A percentile compares a stretch with the other conserved stretches of the same genome.
These are phyloP conservation scores for Sparidentex hasta DNA, from an alignment of 2,797 vertebrate species.

Conservation along the genomic window DNA sequence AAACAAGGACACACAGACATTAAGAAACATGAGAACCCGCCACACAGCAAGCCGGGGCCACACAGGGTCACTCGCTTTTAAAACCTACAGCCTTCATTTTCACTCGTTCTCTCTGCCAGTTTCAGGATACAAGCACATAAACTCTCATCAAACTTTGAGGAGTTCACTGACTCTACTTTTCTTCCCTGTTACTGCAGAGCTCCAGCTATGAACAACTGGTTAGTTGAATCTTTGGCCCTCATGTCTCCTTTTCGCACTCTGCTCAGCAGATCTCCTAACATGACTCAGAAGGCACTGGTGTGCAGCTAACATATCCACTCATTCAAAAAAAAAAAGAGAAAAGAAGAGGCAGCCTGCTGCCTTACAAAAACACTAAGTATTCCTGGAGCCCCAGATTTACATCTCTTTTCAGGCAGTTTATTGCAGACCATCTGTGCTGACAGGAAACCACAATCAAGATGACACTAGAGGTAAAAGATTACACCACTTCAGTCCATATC, in stretches of 20 bases:
- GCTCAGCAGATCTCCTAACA: constrained; percentile 54
- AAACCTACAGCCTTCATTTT: constrained; percentile 49
- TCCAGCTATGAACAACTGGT: constrained; percentile 52
- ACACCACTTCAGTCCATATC: constrained; percentile 57
- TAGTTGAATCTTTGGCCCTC: constrained; percentile 51
- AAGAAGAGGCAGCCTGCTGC: constrained; percentile 35
- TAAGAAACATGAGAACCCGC: constrained; percentile 24
- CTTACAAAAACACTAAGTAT: constrained; percentile 41
- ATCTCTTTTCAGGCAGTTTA: constrained; percentile 65
- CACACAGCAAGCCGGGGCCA: constrained; percentile 30
- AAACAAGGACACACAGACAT: constrained; percentile 31
- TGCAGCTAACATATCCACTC: constrained; percentile 49
- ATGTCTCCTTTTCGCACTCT: constrained; percentile 31
- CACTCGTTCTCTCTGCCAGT: constrained; percentile 24
- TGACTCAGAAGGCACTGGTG: constrained; percentile 50
- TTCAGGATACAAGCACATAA: constrained; percentile 43
- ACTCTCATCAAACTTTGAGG: constrained; percentile 68
- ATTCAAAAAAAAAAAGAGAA: constrained; percentile 40
- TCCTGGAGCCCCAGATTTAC: constrained; percentile 55
- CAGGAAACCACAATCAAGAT: constrained; percentile 55
- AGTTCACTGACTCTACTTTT: constrained; percentile 65
- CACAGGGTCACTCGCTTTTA: constrained; percentile 41
- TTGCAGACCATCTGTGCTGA: constrained; percentile 67
- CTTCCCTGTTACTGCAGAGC: constrained; percentile 45
- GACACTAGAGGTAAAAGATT: constrained; percentile 68